Base-by-base conservation (phyloP, 2,113 vertebrate genomes). In the Micromys minutus region DNA sequence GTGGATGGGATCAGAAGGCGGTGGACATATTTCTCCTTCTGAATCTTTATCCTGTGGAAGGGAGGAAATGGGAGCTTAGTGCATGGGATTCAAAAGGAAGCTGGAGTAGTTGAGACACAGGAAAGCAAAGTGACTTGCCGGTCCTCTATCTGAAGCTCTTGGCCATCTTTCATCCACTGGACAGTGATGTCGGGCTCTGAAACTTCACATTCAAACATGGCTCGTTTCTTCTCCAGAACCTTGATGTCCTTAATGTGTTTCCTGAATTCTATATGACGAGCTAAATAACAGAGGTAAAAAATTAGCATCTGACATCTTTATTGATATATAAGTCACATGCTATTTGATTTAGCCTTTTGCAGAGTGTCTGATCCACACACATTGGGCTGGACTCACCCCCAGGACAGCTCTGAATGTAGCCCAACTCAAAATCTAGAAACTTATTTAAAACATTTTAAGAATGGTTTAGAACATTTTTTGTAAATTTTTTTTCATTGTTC, bases 161-260 rank as follows among this genome's bases (percentile, higher is more conserved):
- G 99, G 7, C 99, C 99, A 22, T 99, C 98, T 97, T 99, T 99
- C 99, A 99, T 99, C 99, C 99, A 99, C 86, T 99, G 99, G 50
- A 99, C 99, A 69, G 98, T 98, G 94, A 99, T 97, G 93, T 99
- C 99, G 11, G 99, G 99, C 97, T 99, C 99, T 75, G 99, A 99
- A 91, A 99, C 97, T 98, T 99, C 99, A 96, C 99, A 99, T 95
- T 99, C 99, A 98, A 99, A 99, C 87, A 99, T 97, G 7, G 99
- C 99, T 98, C 99, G 99, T 97, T 99, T 99, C 98, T 99, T 99
- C 97, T 99, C 99, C 1, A 99, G 99, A 96, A 99, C 98, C 96
- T 99, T 99, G 71, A 99, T 99, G 96, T 99, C 99, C 96, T 99
- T 99, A 94, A 99, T 99, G 88, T 99, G 99, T 97, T 99, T 99